Evolutionary conservation across 2,797 vertebrate species (phyloP).

Genomic region (Coccyzus lansbergi): DNA sequence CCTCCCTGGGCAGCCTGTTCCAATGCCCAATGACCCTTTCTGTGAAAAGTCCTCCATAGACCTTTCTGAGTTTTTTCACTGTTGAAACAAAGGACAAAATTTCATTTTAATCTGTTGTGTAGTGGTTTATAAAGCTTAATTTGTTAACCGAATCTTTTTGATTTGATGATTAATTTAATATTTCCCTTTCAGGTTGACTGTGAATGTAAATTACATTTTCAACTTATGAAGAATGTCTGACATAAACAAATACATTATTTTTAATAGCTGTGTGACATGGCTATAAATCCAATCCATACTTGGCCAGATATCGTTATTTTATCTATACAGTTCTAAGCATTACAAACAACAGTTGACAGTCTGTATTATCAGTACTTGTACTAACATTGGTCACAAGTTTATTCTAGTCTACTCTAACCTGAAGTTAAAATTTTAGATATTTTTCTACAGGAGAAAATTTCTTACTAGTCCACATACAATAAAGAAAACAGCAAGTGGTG

Average conservation of each 20-base stretch:
- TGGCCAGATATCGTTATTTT: not conserved
- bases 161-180: not conserved
- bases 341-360: not conserved
- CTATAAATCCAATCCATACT: not conserved
- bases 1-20: too few species aligned
- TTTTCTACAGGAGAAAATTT: not conserved
- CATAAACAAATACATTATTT: not conserved
- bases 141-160: not conserved
- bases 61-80: not conserved
- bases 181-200: not conserved
- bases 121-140: not conserved
- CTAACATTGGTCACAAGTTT: not conserved
- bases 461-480: not conserved
- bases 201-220: not conserved
- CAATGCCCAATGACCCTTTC: too few species aligned
- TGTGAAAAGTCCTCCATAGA: not conserved
- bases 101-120: not conserved
- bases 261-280: not conserved
- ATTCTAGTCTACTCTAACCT: not conserved
- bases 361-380: accelerated
- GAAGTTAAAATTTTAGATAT: not conserved
- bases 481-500: not conserved
- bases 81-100: not conserved
- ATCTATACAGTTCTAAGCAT: not conserved
- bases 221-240: not conserved